Evolutionary conservation across 2,113 vertebrate species (phyloP).

Genomic region (Excalfactoria chinensis): DNA sequence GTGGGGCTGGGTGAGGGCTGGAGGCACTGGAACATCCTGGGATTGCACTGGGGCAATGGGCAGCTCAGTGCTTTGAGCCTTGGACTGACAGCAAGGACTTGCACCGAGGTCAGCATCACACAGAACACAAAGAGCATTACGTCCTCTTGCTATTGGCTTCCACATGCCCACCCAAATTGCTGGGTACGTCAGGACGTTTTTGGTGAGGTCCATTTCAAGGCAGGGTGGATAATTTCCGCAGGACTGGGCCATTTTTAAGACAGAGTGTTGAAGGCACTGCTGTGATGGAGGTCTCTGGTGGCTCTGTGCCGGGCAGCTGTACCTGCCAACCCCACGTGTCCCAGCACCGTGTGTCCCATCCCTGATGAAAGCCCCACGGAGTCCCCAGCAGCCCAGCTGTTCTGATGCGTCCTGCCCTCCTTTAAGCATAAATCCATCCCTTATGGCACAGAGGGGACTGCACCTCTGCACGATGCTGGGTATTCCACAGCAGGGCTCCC

Average conservation of each 20-base stretch:
- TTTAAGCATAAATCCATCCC: not conserved
- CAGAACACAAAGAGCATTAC: not conserved
- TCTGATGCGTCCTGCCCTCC: not conserved
- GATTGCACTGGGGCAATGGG: fast-evolving
- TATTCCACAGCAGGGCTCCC: not conserved
- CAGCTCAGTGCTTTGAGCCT: not conserved
- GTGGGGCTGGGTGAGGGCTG: not conserved
- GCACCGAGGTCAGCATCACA: fast-evolving
- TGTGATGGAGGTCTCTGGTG: slow-evolving; percentile 56
- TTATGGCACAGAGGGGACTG: not conserved
- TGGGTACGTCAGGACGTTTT: fast-evolving
- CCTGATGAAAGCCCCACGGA: no score
- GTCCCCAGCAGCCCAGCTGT: not conserved
- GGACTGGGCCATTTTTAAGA: slow-evolving; percentile 31
- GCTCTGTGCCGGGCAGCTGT: not conserved
- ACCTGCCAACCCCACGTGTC: not conserved
- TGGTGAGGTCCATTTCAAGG: not conserved
- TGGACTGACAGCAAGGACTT: fast-evolving
- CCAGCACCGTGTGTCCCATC: not conserved
- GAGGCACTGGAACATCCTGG: not conserved
- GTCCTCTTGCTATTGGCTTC: not conserved
- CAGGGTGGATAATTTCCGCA: not conserved
- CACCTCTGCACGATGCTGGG: not conserved
- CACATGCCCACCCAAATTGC: fast-evolving
- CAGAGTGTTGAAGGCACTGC: slow-evolving; percentile 69